Percentiles rank a stretch among this genome's conserved stretches.
These are phyloP conservation scores for Drosophila maculinotata DNA, from an alignment of 2,888 invertebrate genomes.

Conservation along the genomic window DNA sequence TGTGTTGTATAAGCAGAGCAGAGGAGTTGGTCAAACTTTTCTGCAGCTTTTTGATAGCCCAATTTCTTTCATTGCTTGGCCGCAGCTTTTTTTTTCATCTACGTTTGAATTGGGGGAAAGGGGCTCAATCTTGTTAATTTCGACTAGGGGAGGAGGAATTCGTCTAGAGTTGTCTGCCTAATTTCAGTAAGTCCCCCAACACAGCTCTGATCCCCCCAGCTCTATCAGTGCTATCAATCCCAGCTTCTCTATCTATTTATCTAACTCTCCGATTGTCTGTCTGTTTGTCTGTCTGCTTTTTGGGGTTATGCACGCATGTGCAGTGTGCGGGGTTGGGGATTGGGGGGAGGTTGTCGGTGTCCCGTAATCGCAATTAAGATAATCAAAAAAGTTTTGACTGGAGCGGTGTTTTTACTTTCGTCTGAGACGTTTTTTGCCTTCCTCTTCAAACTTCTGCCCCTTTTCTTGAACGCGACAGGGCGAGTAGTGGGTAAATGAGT, in stretches of 20 bases:
- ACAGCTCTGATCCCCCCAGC: constrained; percentile 1
- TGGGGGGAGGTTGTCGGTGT: constrained; percentile 17
- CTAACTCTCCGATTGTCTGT: constrained; percentile 25
- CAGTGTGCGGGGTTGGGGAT: constrained; percentile 5
- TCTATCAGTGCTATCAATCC: constrained; percentile 43
- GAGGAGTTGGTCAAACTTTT: constrained; percentile 37
- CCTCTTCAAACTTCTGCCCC: constrained; percentile 19
- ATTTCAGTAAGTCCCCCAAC: constrained; percentile 46
- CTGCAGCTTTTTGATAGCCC: constrained; percentile 63
- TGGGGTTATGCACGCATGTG: constrained; percentile 70
- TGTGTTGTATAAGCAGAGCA: constrained; percentile 3
- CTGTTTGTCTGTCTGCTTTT: constrained; percentile 23
- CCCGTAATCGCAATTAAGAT: constrained; percentile 79
- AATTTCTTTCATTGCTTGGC: constrained; percentile 72
- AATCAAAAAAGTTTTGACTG: constrained; percentile 81
- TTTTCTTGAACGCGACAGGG: too few relatives aligned
- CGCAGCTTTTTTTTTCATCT: constrained; percentile 13
- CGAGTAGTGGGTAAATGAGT: too few relatives aligned
- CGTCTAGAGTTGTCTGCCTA: constrained; percentile 47
- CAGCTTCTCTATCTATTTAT: constrained; percentile 55
- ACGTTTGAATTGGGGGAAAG: constrained; percentile 17
- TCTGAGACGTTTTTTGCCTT: constrained; percentile 39
- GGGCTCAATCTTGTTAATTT: constrained; percentile 78
- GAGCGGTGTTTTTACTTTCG: constrained; percentile 70
- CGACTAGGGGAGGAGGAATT: constrained; percentile 29